Conservation (phyloP, 37 sponge, comb jelly and placozoan species). For the Amphimedon queenslandica region DNA sequence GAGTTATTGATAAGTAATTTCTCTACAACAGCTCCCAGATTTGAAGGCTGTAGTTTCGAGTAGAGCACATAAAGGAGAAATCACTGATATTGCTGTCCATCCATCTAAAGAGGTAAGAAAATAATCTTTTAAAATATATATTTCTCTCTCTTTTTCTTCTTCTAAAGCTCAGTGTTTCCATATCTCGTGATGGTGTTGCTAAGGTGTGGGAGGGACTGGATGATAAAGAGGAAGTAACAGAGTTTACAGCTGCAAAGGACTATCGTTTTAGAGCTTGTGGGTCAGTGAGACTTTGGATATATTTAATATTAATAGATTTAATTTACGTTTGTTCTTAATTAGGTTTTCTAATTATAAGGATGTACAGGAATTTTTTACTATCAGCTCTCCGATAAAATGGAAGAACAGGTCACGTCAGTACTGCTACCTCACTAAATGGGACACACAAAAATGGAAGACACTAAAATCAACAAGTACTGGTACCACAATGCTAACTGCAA, state of each 20-base stretch:
- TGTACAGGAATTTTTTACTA: neutral
- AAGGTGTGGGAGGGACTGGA: neutral
- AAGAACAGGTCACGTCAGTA: neutral
- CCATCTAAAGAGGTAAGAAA: neutral
- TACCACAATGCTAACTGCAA: neutral
- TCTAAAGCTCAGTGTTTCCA: neutral
- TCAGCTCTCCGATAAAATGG: constrained; percentile 1
- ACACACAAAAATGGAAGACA: neutral
- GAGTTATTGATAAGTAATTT: neutral
- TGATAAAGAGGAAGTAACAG: neutral
- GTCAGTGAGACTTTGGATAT: neutral
- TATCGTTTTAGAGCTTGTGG: constrained; percentile 4
- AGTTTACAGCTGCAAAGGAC: neutral
- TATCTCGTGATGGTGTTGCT: neutral
- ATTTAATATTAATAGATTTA: neutral
- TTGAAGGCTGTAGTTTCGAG: neutral
- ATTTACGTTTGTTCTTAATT: neutral
- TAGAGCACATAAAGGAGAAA: neutral
- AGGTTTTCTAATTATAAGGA: constrained; percentile 2
- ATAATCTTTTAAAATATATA: neutral
- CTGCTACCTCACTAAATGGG: neutral
- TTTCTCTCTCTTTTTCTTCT: neutral
- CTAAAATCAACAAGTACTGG: neutral
- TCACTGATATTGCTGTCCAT: neutral
- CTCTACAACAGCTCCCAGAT: neutral